These are phyloP conservation scores for Eilema griseolum DNA, from an alignment of 2,888 invertebrate genomes.

Conservation along the genomic window DNA sequence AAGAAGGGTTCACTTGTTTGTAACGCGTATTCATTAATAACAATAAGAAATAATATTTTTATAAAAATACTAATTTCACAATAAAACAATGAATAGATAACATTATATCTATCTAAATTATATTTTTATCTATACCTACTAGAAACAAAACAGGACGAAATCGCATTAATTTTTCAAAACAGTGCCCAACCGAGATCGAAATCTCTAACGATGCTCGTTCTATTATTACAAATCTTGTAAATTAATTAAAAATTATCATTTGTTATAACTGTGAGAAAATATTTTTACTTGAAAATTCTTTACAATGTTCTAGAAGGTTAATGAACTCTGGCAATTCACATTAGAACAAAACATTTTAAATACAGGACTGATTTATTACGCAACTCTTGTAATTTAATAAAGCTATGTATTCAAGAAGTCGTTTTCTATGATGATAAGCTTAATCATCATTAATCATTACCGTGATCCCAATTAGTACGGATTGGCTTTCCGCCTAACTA, in stretches of 20 bases:
- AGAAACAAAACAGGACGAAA: slow-evolving; percentile 2
- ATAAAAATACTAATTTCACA: not conserved
- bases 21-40: not conserved
- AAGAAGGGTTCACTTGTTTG: too few species aligned
- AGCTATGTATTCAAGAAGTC: too few species aligned
- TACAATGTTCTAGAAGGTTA: not conserved
- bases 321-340: not conserved
- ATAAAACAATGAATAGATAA: not conserved
- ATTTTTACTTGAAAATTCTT: not conserved
- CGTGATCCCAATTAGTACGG: too few species aligned
- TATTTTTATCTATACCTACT: not conserved
- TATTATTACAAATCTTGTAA: slow-evolving; percentile 1
- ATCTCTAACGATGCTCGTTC: not conserved
- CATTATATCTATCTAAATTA: slow-evolving; percentile 4
- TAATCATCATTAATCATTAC: too few species aligned
- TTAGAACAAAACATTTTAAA: not conserved
- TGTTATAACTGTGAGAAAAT: slow-evolving; percentile 2
- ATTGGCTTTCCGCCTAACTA: too few species aligned
- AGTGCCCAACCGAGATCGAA: not conserved
- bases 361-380: not conserved
- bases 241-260: slow-evolving; percentile 2
- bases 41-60: not conserved
- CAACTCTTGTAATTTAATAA: too few species aligned
- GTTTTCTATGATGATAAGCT: not conserved
- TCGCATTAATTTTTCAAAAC: slow-evolving; percentile 1